These are phyloP conservation scores for Acromyrmex heyeri DNA, from an alignment of 1,140 invertebrate species.

Conservation along the genomic window DNA sequence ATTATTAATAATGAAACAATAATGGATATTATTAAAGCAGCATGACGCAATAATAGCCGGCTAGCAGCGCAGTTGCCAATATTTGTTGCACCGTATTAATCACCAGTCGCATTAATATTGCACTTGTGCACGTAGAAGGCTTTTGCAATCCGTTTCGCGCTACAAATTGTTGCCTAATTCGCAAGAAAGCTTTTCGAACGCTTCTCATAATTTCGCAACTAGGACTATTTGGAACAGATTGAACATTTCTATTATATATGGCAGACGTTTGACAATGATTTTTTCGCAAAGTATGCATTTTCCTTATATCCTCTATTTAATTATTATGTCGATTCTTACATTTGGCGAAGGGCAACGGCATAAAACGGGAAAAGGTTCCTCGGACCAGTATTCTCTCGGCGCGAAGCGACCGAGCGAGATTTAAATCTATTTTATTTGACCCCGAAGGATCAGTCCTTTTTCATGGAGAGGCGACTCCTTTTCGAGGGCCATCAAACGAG, in stretches of 20 bases:
- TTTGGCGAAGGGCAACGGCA: background rate
- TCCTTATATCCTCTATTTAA: constrained; percentile 24
- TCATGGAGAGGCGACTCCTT: constrained; percentile 34
- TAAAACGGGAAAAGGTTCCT: background rate
- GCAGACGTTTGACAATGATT: background rate
- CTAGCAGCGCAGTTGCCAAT: constrained; percentile 52
- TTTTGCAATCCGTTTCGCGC: constrained; percentile 21
- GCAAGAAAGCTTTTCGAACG: background rate
- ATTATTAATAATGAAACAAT: constrained; percentile 66
- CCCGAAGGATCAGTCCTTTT: constrained; percentile 53
- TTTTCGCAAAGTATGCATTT: constrained; percentile 7
- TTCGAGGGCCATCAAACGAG: constrained; percentile 4
- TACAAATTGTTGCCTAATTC: background rate
- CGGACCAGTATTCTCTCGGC: constrained; percentile 6
- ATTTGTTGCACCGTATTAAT: constrained; percentile 59
- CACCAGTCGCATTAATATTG: constrained; percentile 50
- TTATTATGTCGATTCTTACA: constrained; percentile 37
- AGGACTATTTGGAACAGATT: background rate
- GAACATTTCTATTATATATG: background rate
- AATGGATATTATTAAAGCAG: constrained; percentile 63
- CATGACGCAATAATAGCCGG: constrained; percentile 62
- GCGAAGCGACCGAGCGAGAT: constrained; percentile 38
- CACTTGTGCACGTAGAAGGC: constrained; percentile 5
- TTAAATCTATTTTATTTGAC: constrained; percentile 66
- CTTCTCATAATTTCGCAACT: background rate